Evolutionary conservation across 2,888 invertebrate genomes (phyloP), one percentile per base, ranked within the genome.

Genomic region (Drosophila kanekoi): DNA sequence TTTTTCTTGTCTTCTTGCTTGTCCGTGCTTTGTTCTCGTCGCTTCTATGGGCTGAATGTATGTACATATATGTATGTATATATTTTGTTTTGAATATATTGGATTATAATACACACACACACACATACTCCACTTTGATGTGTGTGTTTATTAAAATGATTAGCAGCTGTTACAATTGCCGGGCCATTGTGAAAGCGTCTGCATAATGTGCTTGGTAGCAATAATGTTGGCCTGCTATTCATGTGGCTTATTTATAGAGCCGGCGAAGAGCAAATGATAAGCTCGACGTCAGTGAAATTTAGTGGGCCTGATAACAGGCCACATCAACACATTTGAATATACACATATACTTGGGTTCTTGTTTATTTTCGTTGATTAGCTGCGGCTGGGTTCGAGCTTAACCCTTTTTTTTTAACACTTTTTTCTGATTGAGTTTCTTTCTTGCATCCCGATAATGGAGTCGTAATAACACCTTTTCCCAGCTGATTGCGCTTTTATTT

Each of bases 211-310:
- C 32, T 48, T 49, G 61, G 38, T 44, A 49, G 57, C 33, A 57
- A 48, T 58, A 57, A 48, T 58, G 58, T 71, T 54, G 59, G 61
- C 53, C 49, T 67, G 41, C 37, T 70, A 71, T 79, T 74, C 63
- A 75, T 52, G 35, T 6, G 28, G 20, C 18, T 57, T 78, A 66
- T 78, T 74, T 78, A 57, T 74, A 60, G 59, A 28, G 10, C 18
- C 18, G 41, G 23, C 48, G 60, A 58, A 74, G 60, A 77, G 57
- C 62, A 52, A 61, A 70, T 74, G 77, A 77, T 77, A 77, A 79
- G 63, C 70, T 44, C 4, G 47, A 62, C 45, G 56, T 69, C 52
- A 28, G 56, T 63, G 44, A 37, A 70, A 63, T 57, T 66, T 53
- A 49, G 28, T 51, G 54, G 54, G 37, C 20, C 63, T 75, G 71